These are phyloP conservation scores for Enoplosus armatus DNA, from an alignment of 2,797 vertebrate species.

Conservation along the genomic window DNA sequence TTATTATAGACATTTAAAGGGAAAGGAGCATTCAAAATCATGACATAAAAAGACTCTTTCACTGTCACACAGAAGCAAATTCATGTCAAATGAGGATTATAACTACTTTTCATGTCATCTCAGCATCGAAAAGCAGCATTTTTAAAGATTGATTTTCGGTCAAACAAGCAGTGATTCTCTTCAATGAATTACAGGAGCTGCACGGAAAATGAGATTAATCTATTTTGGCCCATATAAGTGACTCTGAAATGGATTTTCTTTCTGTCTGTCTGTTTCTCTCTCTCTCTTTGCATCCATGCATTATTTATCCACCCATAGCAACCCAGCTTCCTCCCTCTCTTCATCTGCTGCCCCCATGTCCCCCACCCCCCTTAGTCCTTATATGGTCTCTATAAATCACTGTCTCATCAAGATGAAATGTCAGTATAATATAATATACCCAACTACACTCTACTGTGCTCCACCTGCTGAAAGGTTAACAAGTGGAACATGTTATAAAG, in stretches of 20 bases:
- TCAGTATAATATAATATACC: too few species aligned
- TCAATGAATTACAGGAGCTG: not conserved
- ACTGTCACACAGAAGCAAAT: not conserved
- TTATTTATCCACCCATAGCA: conserved; percentile 68
- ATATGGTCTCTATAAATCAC: conserved; percentile 45
- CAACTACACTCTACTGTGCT: not conserved
- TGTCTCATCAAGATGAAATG: conserved; percentile 7
- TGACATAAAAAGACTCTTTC: not conserved
- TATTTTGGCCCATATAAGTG: conserved; percentile 25
- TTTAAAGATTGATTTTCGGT: not conserved
- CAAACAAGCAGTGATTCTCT: not conserved
- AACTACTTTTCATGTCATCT: not conserved
- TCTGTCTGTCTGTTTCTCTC: conserved; percentile 7
- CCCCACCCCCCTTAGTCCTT: conserved; percentile 33
- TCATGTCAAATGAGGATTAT: not conserved
- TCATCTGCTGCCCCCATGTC: conserved; percentile 25
- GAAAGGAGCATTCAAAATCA: not conserved
- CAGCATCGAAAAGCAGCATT: not conserved
- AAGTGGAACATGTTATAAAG: not conserved
- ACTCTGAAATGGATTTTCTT: conserved; percentile 26
- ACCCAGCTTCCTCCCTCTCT: conserved; percentile 44
- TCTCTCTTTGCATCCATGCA: conserved; percentile 47
- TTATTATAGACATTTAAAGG: not conserved
- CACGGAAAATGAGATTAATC: conserved; percentile 17
- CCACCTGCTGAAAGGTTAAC: not conserved